phyloP scores from a whole-genome alignment of 2,113 vertebrate genomes.

The Charadrius vociferus region DNA sequence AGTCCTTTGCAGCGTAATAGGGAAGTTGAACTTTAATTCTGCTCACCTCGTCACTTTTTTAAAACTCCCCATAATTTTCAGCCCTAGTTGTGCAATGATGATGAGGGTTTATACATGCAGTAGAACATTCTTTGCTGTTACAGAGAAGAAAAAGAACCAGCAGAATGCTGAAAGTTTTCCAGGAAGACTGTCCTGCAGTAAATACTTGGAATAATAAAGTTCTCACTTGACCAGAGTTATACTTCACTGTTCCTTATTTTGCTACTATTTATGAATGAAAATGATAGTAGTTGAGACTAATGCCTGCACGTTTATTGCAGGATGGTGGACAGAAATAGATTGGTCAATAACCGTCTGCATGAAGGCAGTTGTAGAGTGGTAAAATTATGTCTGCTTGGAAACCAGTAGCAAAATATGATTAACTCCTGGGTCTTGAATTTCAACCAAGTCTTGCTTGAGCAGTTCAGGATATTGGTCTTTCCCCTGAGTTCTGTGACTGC shows the following conservation, averaged over 20 bases:
- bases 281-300: not conserved
- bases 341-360: not conserved
- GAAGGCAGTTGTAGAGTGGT: not conserved
- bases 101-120: not conserved
- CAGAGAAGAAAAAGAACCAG: not conserved
- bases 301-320: not conserved
- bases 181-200: not conserved
- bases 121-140: slow-evolving; percentile 14
- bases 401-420: not conserved
- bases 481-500: not conserved
- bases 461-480: not conserved
- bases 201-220: not conserved
- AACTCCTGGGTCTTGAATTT: not conserved
- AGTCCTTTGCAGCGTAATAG: slow-evolving; percentile 58
- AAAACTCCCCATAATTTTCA: slow-evolving; percentile 56
- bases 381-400: not conserved
- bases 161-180: not conserved
- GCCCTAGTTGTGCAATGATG: not conserved
- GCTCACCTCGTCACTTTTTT: slow-evolving; percentile 61
- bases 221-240: not conserved
- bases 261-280: not conserved
- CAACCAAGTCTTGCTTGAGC: not conserved
- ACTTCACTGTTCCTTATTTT: not conserved
- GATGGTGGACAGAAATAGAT: not conserved
- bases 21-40: slow-evolving; percentile 68